Conservation (phyloP, 2,888 invertebrate species). For the Melanophora roralis region DNA sequence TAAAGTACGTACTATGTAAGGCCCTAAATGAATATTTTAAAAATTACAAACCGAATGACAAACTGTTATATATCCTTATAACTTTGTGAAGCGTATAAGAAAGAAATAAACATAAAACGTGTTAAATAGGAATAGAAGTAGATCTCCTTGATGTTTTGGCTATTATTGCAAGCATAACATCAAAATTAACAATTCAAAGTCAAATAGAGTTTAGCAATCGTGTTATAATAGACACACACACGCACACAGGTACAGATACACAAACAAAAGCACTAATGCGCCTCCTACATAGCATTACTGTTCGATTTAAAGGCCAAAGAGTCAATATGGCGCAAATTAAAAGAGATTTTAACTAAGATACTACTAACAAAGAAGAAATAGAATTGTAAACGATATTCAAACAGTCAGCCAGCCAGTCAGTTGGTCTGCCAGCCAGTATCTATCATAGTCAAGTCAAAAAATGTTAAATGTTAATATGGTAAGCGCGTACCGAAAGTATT, state of each 20-base stretch:
- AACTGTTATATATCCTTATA: no score
- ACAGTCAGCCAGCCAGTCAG: background rate
- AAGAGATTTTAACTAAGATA: slow-evolving; percentile 34
- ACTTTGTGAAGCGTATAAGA: no score
- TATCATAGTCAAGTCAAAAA: background rate
- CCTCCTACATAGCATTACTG: slow-evolving; percentile 14
- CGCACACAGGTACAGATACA: background rate
- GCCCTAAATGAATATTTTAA: no score
- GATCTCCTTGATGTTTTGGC: background rate
- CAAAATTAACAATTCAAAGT: background rate
- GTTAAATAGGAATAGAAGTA: background rate
- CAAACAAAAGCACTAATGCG: background rate
- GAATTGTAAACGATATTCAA: background rate
- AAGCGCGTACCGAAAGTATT: background rate
- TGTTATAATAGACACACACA: slow-evolving; percentile 4
- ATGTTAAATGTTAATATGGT: background rate
- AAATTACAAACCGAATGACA: no score
- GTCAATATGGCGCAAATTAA: slow-evolving; percentile 31
- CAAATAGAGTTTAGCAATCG: background rate
- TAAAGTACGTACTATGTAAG: no score
- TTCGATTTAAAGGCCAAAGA: slow-evolving; percentile 41
- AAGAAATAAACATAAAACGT: background rate
- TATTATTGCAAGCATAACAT: slow-evolving; percentile 11
- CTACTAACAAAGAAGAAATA: background rate
- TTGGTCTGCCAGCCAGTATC: no score